Conservation (phyloP, 2,113 vertebrate genomes). For the Vireo altiloquus region DNA sequence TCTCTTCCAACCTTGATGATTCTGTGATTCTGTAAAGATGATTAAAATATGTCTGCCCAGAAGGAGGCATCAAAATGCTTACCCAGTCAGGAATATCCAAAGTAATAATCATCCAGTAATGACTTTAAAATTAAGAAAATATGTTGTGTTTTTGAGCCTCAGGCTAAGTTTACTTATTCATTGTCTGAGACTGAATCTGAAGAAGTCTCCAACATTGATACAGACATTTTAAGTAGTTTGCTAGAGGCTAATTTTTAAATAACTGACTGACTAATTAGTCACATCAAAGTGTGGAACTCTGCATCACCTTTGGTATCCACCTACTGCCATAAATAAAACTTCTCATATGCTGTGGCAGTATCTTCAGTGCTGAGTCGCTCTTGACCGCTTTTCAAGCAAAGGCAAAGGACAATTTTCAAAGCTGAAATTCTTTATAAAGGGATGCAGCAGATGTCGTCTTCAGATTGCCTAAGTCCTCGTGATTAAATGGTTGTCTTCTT, state of each 20-base stretch:
- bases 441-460: background rate
- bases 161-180: conserved; percentile 45
- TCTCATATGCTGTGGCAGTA: background rate
- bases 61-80: background rate
- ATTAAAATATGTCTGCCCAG: background rate
- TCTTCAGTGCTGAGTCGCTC: background rate
- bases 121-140: conserved; percentile 27
- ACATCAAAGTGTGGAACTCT: background rate
- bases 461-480: background rate
- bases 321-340: background rate
- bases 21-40: background rate
- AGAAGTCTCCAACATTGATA: conserved; percentile 1
- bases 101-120: background rate
- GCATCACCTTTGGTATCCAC: conserved; percentile 10
- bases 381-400: background rate
- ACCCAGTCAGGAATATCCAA: background rate
- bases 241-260: conserved; percentile 39
- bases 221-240: conserved; percentile 28
- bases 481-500: background rate
- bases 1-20: background rate
- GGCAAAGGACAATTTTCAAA: background rate
- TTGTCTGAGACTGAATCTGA: conserved; percentile 10
- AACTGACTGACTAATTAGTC: background rate
- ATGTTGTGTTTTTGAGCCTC: conserved; percentile 10
- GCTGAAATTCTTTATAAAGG: background rate